Conservation (phyloP, 2,113 vertebrate species). For the Gymnorhina tibicen region DNA sequence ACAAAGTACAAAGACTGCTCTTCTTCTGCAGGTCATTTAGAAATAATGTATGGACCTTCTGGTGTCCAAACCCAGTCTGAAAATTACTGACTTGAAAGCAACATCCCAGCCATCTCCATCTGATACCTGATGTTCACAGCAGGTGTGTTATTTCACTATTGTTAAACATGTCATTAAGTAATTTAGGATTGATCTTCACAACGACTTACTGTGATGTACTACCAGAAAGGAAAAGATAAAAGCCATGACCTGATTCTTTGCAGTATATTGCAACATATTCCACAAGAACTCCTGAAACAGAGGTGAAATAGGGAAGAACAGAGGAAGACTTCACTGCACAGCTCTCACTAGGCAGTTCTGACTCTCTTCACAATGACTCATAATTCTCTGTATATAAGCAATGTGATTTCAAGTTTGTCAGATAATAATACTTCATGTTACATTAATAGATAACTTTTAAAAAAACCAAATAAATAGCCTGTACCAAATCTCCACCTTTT, state of each 20-base stretch:
- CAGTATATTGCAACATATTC: not conserved
- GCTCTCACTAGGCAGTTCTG: not conserved
- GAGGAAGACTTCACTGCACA: not conserved
- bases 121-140: not conserved
- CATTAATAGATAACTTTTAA: not conserved
- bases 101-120: not conserved
- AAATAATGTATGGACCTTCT: not conserved
- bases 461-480: not conserved
- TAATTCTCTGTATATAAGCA: not conserved
- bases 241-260: not conserved
- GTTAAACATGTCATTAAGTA: not conserved
- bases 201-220: fast-evolving
- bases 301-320: not conserved
- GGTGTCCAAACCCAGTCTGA: not conserved
- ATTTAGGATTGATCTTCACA: not conserved
- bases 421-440: not conserved
- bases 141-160: not conserved
- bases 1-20: not conserved
- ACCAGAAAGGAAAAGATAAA: not conserved
- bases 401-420: fast-evolving
- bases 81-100: not conserved
- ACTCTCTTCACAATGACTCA: not conserved
- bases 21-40: not conserved
- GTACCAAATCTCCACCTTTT: not conserved
- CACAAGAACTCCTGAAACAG: not conserved